These are phyloP conservation scores for Hystrix cristata DNA, from an alignment of 2,113 vertebrate genomes.

Conservation along the genomic window DNA sequence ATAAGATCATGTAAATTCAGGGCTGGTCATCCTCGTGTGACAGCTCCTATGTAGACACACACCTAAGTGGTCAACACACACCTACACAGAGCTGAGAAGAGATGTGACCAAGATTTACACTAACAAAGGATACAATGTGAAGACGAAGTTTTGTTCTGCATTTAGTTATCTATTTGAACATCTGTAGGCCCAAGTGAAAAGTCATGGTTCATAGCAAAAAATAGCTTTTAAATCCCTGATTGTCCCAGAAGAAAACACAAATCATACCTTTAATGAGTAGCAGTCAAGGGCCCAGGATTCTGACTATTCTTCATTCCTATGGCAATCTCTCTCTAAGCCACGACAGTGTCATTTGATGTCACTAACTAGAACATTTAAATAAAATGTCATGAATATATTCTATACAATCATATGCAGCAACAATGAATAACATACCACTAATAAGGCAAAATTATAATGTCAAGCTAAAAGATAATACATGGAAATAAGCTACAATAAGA, in stretches of 20 bases:
- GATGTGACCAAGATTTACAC: neutral
- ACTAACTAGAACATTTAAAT: neutral
- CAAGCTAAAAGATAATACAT: neutral
- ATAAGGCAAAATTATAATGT: neutral
- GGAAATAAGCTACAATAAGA: neutral
- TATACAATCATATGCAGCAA: neutral
- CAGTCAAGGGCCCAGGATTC: neutral
- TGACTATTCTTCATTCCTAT: neutral
- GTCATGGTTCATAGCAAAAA: neutral
- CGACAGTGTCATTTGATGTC: neutral
- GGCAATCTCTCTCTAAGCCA: neutral
- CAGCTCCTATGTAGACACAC: neutral
- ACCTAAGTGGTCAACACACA: neutral
- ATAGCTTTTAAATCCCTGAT: neutral
- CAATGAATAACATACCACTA: neutral
- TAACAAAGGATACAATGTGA: neutral
- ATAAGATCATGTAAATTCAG: neutral
- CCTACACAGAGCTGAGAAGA: neutral
- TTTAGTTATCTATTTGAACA: neutral
- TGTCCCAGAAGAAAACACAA: neutral
- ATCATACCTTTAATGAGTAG: neutral
- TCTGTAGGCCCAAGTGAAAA: neutral
- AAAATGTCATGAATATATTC: neutral
- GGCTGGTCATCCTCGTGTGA: neutral
- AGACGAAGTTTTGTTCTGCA: neutral